Percentiles rank a stretch among this genome's conserved stretches.
These are phyloP conservation scores for Ichneumoninae sp. DNA, from an alignment of 2,888 invertebrate species.

Conservation along the genomic window DNA sequence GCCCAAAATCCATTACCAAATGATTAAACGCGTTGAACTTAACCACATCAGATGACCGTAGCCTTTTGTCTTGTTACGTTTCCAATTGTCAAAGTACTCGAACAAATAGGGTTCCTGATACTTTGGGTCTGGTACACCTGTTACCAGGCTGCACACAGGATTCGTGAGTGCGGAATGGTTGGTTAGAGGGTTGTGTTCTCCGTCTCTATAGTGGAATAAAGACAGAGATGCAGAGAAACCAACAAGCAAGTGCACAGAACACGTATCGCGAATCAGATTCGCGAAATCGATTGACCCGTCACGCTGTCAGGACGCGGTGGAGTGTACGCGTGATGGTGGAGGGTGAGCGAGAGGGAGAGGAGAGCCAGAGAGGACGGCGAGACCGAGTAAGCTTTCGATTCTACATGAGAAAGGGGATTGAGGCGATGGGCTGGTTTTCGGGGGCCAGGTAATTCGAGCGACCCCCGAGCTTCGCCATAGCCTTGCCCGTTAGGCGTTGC, in stretches of 20 bases:
- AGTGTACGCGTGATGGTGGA: conserved; percentile 52
- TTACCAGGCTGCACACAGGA: conserved; percentile 35
- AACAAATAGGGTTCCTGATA: conserved; percentile 36
- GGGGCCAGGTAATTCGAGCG: conserved; percentile 64
- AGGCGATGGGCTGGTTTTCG: conserved; percentile 63
- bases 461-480: conserved; percentile 41
- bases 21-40: conserved; percentile 32
- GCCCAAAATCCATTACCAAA: background rate
- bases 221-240: conserved; percentile 19
- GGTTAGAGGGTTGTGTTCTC: conserved; percentile 14
- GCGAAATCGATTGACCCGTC: conserved; percentile 68
- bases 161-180: conserved; percentile 13
- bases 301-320: conserved; percentile 62
- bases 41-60: conserved; percentile 59
- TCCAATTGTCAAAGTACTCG: conserved; percentile 58
- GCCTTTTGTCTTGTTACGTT: conserved; percentile 47
- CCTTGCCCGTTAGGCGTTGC: conserved; percentile 56
- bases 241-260: conserved; percentile 26
- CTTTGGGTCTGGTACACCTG: conserved; percentile 53
- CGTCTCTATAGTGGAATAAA: background rate
- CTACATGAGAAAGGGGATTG: conserved; percentile 47
- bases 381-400: conserved; percentile 60
- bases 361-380: conserved; percentile 30
- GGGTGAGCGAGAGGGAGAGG: conserved; percentile 3
- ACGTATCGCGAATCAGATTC: conserved; percentile 62